Evolutionary conservation across 2,113 vertebrate genomes (phyloP).

Genomic region (Sturnira hondurensis): DNA sequence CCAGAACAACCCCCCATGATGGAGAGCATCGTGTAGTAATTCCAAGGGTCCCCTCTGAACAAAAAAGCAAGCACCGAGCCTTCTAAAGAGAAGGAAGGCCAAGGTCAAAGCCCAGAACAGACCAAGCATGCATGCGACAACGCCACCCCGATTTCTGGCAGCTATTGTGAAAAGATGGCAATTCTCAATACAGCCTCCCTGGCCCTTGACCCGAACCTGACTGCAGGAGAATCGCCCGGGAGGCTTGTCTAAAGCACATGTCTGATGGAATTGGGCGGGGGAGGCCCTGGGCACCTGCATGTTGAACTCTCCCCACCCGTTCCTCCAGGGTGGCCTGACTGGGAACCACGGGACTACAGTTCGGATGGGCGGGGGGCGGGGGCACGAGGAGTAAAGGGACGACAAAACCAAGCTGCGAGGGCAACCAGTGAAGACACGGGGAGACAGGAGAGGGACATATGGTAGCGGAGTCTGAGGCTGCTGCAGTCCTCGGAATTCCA

Average conservation of each 20-base stretch:
- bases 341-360: background rate
- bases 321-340: background rate
- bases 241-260: background rate
- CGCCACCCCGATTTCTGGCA: accelerated
- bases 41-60: background rate
- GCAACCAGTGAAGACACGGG: background rate
- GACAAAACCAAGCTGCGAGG: background rate
- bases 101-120: background rate
- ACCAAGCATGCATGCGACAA: background rate
- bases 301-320: background rate
- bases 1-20: background rate
- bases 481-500: background rate
- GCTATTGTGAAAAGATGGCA: background rate
- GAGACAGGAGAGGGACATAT: background rate
- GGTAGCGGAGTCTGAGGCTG: background rate
- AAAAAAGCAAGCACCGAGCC: background rate
- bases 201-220: background rate
- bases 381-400: background rate
- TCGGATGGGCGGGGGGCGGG: background rate
- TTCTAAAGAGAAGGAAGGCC: background rate
- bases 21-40: background rate
- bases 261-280: too few relatives aligned
- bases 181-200: background rate
- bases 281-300: background rate
- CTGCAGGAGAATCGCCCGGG: too few relatives aligned